Evolutionary conservation across 1,140 invertebrate genomes (phyloP), one percentile per base, ranked within the genome.

Genomic region (Eulimnadia texana): DNA sequence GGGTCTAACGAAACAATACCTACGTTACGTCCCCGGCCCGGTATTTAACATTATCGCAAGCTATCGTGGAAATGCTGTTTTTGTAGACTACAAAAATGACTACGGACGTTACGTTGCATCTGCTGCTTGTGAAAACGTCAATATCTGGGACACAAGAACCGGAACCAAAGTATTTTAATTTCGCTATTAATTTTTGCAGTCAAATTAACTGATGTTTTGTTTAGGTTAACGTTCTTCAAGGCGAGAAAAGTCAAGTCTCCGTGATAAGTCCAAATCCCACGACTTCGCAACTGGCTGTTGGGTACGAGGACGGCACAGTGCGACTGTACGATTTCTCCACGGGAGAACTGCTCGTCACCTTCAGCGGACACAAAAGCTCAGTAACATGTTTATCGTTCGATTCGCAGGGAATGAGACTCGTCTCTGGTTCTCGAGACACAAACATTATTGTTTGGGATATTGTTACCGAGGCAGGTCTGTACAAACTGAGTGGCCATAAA

Each of bases 1-100:
- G 94, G 93, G 91, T 63, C 74, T 98, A 65, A 98, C 94, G 22
- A 96, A 95, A 71, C 90, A 99, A 76, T 98, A 98, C 81, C 78
- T 97, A 59, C 82, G 90, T 53, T 98, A 92, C 74, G 79, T 80
- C 11, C 81, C 85, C 13, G 82, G 83, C 55, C 82, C 85, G 33
- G 84, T 83, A 67, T 90, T 91, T 74, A 94, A 93, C 71, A 80
- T 96, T 51, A 85, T 97, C 63, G 82, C 82, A 3, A 90, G 85
- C 74, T 72, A 79, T 20, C 81, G 83, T 60, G 85, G 85, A 65
- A 93, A 93, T 73, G 74, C 84, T 29, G 73, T 80, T 52, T 90
- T 90, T 80, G 82, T 84, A n/a, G 80, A 78, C 16, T 74, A 86
- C 59, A 79, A 90, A 69, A 81, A 80, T 51, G 80, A 82, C 57